Conservation (phyloP, 2,888 invertebrate species). For the Sipunculus nudus region DNA sequence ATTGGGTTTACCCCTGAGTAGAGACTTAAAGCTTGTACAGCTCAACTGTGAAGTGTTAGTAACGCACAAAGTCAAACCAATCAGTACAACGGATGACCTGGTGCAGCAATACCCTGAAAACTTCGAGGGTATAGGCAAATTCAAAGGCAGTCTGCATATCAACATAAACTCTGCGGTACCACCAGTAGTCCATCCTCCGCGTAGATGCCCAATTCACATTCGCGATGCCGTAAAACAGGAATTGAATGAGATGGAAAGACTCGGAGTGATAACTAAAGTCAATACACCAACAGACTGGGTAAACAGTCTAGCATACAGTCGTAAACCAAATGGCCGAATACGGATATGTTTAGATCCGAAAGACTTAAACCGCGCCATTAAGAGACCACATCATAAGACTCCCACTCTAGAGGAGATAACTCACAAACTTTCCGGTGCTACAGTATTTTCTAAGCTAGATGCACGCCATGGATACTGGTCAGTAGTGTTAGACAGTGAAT, state of each 20-base stretch:
- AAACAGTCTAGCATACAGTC: slow-evolving; percentile 10
- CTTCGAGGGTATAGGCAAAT: no score
- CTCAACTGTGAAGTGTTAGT: no score
- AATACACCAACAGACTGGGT: slow-evolving; percentile 24
- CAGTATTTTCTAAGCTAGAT: slow-evolving; percentile 22
- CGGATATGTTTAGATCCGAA: slow-evolving; percentile 27
- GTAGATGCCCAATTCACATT: slow-evolving; percentile 8
- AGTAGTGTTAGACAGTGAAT: slow-evolving; percentile 9
- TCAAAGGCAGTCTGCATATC: no score
- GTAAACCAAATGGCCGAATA: slow-evolving; percentile 14
- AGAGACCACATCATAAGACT: slow-evolving; percentile 14
- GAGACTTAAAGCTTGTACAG: no score
- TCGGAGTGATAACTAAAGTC: slow-evolving; percentile 7
- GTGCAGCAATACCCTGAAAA: no score
- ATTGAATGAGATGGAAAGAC: slow-evolving; percentile 14
- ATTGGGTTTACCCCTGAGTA: no score
- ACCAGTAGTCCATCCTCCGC: no score
- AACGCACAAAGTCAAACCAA: no score
- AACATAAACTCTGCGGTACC: no score
- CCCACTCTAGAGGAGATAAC: slow-evolving; percentile 28
- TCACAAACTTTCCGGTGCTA: slow-evolving; percentile 19
- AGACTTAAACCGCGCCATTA: slow-evolving; percentile 18
- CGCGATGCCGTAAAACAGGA: not conserved
- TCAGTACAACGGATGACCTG: no score
- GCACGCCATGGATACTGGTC: slow-evolving; percentile 32